Evolutionary conservation across 2,113 vertebrate species (phyloP).

Genomic region (Tringa solitaria): DNA sequence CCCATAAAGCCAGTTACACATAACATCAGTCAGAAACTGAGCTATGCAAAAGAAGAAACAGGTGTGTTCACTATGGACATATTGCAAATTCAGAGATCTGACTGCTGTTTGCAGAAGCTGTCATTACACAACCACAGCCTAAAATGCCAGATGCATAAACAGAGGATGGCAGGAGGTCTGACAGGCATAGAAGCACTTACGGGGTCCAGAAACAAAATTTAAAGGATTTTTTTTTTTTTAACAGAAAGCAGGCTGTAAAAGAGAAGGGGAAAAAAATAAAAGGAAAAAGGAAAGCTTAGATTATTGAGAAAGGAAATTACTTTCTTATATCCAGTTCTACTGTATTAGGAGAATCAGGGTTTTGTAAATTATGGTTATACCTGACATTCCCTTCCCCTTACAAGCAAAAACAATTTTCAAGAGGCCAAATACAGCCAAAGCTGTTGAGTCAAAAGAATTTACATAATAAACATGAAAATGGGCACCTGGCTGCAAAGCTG

Average conservation of each 20-base stretch:
- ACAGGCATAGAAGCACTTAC: background rate
- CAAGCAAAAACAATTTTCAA: background rate
- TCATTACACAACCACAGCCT: background rate
- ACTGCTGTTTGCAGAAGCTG: background rate
- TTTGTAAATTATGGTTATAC: background rate
- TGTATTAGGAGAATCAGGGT: background rate
- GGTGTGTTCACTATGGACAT: background rate
- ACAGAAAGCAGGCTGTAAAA: background rate
- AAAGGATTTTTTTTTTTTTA: background rate
- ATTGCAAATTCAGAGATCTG: background rate
- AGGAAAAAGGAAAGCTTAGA: background rate
- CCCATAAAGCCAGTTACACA: background rate
- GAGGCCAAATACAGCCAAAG: background rate
- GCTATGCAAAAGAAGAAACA: background rate
- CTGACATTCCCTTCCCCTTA: background rate
- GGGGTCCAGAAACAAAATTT: background rate
- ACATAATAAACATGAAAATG: background rate
- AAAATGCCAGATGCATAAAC: conserved; percentile 9
- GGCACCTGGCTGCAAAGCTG: background rate
- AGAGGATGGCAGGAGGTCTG: background rate
- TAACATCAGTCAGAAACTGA: background rate
- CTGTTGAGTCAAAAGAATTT: background rate
- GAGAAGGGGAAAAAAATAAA: background rate
- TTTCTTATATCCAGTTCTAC: background rate
- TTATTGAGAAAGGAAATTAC: background rate